Conservation (phyloP, 1,140 invertebrate genomes). For the Sipha flava region DNA sequence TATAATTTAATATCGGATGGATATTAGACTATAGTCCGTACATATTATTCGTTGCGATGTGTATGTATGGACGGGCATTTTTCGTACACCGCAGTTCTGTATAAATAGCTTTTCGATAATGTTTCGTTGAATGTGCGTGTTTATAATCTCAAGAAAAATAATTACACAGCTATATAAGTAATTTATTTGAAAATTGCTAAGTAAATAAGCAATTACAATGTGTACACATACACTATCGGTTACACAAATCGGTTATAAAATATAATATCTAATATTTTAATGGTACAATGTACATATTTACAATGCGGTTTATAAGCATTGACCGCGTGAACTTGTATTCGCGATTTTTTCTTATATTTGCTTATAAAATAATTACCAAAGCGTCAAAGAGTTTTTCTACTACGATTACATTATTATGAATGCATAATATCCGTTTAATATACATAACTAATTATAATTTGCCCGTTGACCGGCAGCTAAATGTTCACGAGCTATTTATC, state of each 20-base stretch:
- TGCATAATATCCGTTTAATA: not conserved
- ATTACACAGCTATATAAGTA: not conserved
- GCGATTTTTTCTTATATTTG: not conserved
- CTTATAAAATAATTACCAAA: not conserved
- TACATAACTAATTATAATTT: not conserved
- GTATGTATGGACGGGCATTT: too few relatives aligned
- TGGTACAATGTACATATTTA: not conserved
- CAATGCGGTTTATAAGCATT: not conserved
- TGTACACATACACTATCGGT: too few relatives aligned
- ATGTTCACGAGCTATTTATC: not conserved
- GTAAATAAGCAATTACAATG: too few relatives aligned
- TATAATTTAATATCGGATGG: too few relatives aligned
- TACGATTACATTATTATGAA: not conserved
- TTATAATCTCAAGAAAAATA: too few relatives aligned
- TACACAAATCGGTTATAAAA: not conserved
- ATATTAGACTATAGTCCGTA: too few relatives aligned
- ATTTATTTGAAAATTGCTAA: not conserved
- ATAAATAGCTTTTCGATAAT: too few relatives aligned
- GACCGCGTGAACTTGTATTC: not conserved
- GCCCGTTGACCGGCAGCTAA: not conserved
- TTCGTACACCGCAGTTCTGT: too few relatives aligned
- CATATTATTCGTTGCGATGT: too few relatives aligned
- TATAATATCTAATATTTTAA: not conserved
- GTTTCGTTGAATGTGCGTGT: too few relatives aligned
- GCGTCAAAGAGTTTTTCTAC: not conserved